A percentile compares a stretch with the other conserved stretches of the same genome.
phyloP scores from a whole-genome alignment of 2,113 vertebrate species.

The Glaucomys volans region DNA sequence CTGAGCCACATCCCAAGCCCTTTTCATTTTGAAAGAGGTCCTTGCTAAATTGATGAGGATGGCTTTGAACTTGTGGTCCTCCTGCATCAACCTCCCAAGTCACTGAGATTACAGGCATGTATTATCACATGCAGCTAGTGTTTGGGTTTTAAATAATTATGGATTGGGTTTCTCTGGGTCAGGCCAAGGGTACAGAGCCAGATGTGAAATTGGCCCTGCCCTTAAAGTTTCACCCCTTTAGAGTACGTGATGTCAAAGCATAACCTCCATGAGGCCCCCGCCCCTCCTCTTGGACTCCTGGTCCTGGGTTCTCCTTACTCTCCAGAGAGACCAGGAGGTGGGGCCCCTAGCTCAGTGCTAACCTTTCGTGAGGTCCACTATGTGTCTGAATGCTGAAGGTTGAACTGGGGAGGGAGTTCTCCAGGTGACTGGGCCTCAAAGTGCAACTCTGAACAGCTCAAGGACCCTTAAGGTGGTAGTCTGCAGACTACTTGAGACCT shows the following conservation, averaged over 20 bases:
- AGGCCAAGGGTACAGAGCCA: neutral
- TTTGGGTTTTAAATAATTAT: constrained; percentile 11
- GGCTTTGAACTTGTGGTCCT: no score
- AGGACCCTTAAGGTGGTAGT: neutral
- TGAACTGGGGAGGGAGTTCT: neutral
- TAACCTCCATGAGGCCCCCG: neutral
- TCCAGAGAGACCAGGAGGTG: neutral
- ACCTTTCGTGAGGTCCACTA: neutral
- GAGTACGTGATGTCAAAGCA: neutral
- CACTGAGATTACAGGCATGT: neutral
- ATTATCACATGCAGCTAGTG: neutral
- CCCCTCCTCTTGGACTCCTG: neutral
- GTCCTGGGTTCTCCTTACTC: neutral
- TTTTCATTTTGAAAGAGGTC: no score
- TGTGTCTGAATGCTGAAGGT: neutral
- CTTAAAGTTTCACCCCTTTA: neutral
- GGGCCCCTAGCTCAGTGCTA: neutral
- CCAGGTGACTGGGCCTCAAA: neutral
- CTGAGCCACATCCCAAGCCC: no score
- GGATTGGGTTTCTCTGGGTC: neutral
- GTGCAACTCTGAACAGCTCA: neutral
- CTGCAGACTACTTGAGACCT: neutral
- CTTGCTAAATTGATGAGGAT: no score
- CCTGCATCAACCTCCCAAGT: neutral
- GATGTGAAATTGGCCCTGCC: neutral